Base-by-base conservation (phyloP, 2,888 invertebrate genomes). In the Hoplodrina blanda region DNA sequence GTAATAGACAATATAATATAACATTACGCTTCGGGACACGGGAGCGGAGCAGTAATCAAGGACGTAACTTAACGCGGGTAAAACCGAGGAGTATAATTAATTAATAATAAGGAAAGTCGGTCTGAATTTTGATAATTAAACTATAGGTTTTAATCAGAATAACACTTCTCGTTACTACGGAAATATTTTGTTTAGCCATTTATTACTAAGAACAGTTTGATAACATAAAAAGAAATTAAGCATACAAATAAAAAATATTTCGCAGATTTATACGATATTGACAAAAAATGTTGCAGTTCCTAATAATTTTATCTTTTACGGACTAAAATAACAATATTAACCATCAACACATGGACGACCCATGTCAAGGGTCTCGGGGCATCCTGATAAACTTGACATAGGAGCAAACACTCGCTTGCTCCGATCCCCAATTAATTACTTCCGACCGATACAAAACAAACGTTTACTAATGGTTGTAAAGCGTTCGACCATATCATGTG, bases 361-460 rank as follows among this genome's bases (percentile, higher is more conserved):
- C 70, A 41, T 64, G 57, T 70, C 67, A 78, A 71, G 62, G 69
- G 50, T 76, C 65, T 60, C 73, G 70, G 64, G 65, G 71, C 75
- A 76, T 76, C 76, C 80, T 71, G 75, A 83, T 81, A 82, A 83
- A 81, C 79, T 70, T 74, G 71, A 81, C 81, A 78, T 68, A 70
- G 83, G 86, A 70, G 62, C 59, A 76, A 82, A 84, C 69, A 81
- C 62, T 70, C 69, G 74, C 71, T 70, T 75, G 72, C 69, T 81
- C 78, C 76, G 79, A 87, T 79, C 87, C 85, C 79, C 60, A 85
- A 87, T 87, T 92, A 91, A 92, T 90, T 91, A 91, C 87, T 87
- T 88, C 87, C 80, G 81, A 83, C 84, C 81, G 83, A 87, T 80
- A 86, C 85, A 87, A 88, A 87, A 86, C 87, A 91, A 91, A 92